Evolutionary conservation across 2,113 vertebrate species (phyloP).

Genomic region (Motacilla tschutschensis): DNA sequence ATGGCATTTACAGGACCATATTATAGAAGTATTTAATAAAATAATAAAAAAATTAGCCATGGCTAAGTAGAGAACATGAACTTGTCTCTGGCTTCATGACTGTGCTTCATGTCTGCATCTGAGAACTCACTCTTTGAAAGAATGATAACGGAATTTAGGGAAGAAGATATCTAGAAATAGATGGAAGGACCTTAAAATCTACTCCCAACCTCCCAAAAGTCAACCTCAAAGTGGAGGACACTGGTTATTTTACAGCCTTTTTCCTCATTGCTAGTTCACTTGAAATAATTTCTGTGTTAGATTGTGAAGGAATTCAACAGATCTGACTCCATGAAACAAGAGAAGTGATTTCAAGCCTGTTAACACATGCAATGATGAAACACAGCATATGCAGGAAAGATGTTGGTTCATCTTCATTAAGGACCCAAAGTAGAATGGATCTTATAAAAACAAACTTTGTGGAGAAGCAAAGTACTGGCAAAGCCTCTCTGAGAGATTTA

Average conservation of each 20-base stretch:
- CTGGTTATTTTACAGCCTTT: background rate
- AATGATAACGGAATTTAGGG: background rate
- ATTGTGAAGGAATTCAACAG: background rate
- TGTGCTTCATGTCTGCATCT: background rate
- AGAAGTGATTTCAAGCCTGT: background rate
- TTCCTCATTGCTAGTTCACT: background rate
- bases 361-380: background rate
- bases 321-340: fast-evolving
- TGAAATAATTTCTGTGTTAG: background rate
- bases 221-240: background rate
- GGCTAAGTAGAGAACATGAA: background rate
- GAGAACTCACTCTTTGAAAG: background rate
- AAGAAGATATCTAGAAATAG: background rate
- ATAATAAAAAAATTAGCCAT: background rate
- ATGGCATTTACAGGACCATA: background rate
- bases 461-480: background rate
- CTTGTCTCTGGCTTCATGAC: fast-evolving
- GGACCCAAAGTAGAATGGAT: background rate
- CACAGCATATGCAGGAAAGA: background rate
- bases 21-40: background rate
- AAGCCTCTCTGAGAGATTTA: background rate
- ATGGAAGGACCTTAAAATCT: background rate
- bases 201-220: background rate
- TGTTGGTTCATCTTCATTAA: background rate
- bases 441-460: background rate